Conservation (phyloP, 2,113 vertebrate species). For the Procapra przewalskii region DNA sequence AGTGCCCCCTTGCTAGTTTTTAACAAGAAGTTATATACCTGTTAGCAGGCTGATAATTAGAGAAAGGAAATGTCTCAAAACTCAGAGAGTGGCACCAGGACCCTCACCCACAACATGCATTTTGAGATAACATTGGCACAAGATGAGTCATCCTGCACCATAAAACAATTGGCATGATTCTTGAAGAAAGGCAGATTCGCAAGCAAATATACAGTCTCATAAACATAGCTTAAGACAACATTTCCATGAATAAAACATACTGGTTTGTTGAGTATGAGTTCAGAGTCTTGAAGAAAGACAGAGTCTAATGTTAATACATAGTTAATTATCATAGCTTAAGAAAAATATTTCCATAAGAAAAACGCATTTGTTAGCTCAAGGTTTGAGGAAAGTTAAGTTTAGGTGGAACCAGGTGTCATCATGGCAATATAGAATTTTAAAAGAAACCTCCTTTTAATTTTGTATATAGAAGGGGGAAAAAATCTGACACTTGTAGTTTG, state of each 20-base stretch:
- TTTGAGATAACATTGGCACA: neutral
- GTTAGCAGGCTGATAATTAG: neutral
- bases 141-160: neutral
- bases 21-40: neutral
- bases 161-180: neutral
- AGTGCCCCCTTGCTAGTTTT: neutral
- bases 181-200: neutral
- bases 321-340: neutral
- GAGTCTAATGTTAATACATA: neutral
- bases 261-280: neutral
- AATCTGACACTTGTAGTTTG: neutral
- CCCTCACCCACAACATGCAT: neutral
- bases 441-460: neutral
- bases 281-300: neutral
- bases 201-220: neutral
- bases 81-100: neutral
- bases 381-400: neutral
- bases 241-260: neutral
- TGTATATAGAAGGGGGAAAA: neutral
- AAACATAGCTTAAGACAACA: neutral
- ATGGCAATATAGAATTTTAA: neutral
- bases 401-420: neutral
- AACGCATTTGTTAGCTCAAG: neutral
- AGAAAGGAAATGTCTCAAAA: neutral
- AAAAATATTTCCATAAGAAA: neutral